phyloP scores from a whole-genome alignment of 2,888 invertebrate species.

The Erannis defoliaria region DNA sequence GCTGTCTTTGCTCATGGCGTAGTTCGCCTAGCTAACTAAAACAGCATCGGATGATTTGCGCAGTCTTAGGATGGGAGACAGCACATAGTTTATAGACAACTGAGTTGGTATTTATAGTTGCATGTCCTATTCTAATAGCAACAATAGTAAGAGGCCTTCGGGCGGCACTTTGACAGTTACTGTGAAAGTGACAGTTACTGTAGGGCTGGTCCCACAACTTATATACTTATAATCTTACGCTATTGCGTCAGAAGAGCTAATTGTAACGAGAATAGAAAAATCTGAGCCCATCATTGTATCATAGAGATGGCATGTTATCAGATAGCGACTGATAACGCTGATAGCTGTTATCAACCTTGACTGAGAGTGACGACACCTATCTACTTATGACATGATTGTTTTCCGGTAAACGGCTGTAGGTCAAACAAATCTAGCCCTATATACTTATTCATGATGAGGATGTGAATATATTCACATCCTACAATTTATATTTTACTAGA shows the following conservation, averaged over 20 bases:
- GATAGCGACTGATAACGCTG: slow-evolving; percentile 50
- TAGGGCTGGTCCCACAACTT: too few species aligned
- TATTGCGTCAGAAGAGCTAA: slow-evolving; percentile 7
- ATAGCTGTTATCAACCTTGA: slow-evolving; percentile 66
- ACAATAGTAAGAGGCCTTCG: too few species aligned
- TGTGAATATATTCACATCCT: background rate
- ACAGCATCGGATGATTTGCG: too few species aligned
- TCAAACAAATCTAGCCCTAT: slow-evolving; percentile 11
- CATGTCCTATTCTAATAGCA: too few species aligned
- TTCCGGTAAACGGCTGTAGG: slow-evolving; percentile 37
- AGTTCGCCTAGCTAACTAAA: too few species aligned
- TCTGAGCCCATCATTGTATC: slow-evolving; percentile 49
- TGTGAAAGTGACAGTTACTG: too few species aligned
- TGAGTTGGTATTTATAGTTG: too few species aligned
- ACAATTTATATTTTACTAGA: background rate
- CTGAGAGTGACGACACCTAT: slow-evolving; percentile 56
- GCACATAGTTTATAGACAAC: too few species aligned
- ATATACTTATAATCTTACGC: background rate
- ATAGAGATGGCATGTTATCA: slow-evolving; percentile 56
- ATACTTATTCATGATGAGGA: too few species aligned
- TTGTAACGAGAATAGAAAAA: slow-evolving; percentile 24
- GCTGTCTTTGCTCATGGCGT: too few species aligned
- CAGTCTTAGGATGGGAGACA: too few species aligned
- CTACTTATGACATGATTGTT: slow-evolving; percentile 33
- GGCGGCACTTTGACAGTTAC: too few species aligned